Evolutionary conservation across 2,797 vertebrate genomes (phyloP), one percentile per base, ranked within the genome.

Genomic region (Trichosurus vulpecula): DNA sequence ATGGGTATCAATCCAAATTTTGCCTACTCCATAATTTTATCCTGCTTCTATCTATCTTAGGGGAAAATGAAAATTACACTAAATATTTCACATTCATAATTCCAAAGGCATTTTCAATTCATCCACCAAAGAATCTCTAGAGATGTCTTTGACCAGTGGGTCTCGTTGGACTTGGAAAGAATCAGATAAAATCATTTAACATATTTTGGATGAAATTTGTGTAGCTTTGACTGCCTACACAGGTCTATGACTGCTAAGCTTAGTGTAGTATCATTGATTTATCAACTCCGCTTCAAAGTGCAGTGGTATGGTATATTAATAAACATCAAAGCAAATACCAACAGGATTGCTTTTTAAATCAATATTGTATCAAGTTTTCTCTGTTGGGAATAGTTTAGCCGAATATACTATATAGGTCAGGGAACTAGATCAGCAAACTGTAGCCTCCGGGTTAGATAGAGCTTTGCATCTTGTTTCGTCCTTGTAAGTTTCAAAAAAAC

Each of bases 1-100:
- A 10, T 4, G 0, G 91, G 12, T 16, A 47, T 0, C 29, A 30
- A 27, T 16, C 19, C 0, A n/a, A n/a, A 19, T 51, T 27, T 35
- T 1, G 3, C 2, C 12, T 8, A 47, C 27, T 74, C 30, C n/a
- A 8, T 51, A 55, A 53, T 30, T 57, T n/a, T 35, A 29, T 27
- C 47, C 0, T 5, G 1, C 35, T 53, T 61, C 41, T 25, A 6
- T 31, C 30, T 89, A 53, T 13, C 66, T 47, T 19, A 0, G 3
- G 41, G 29, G 2, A 13, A 11, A 52, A 41, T 13, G 16, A 1
- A n/a, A 90, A 4, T 14, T 87, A 54, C 3, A 11, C 51, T 16
- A 52, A 52, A 25, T n/a, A n/a, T 12, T 10, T 0, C 58, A 54
- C 2, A 6, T 14, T n/a, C 3, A 4, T 35, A 30, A 0, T 2